Conservation (phyloP, 2,888 invertebrate species). For the Eupsilia transversa region DNA sequence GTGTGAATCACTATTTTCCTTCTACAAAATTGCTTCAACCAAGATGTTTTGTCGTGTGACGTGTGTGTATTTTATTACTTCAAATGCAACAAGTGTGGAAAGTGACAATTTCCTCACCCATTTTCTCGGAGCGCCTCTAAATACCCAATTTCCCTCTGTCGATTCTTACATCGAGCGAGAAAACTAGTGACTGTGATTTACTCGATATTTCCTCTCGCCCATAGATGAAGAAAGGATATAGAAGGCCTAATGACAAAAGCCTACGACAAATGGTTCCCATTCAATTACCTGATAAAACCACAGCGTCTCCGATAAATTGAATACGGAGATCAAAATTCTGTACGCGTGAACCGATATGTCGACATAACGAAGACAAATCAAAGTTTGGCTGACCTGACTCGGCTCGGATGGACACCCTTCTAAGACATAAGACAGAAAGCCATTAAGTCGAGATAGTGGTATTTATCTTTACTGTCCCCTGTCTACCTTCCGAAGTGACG, state of each 20-base stretch:
- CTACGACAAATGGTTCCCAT: conserved; percentile 39
- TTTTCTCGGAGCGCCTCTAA: conserved; percentile 44
- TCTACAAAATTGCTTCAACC: background rate
- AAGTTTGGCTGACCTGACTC: conserved; percentile 81
- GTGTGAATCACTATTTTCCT: background rate
- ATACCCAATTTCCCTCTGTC: conserved; percentile 44
- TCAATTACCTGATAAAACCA: conserved; percentile 55
- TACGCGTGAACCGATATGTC: conserved; percentile 79
- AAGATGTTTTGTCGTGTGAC: background rate
- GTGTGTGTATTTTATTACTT: conserved; percentile 9
- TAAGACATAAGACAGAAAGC: conserved; percentile 82
- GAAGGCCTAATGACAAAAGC: conserved; percentile 34
- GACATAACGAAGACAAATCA: conserved; percentile 89
- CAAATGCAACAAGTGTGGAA: conserved; percentile 55
- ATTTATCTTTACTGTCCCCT: conserved; percentile 83
- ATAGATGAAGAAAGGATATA: conserved; percentile 10
- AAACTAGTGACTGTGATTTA: conserved; percentile 26
- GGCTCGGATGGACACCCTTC: conserved; percentile 82
- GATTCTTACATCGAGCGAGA: conserved; percentile 11
- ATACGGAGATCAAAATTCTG: conserved; percentile 77
- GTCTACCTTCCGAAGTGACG: conserved; percentile 74
- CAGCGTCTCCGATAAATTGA: conserved; percentile 72
- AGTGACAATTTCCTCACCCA: conserved; percentile 52
- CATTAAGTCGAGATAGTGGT: conserved; percentile 87
- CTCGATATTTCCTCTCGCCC: conserved; percentile 24